These are phyloP conservation scores for Channa maculata DNA, from an alignment of 2,113 vertebrate genomes.

Conservation along the genomic window DNA sequence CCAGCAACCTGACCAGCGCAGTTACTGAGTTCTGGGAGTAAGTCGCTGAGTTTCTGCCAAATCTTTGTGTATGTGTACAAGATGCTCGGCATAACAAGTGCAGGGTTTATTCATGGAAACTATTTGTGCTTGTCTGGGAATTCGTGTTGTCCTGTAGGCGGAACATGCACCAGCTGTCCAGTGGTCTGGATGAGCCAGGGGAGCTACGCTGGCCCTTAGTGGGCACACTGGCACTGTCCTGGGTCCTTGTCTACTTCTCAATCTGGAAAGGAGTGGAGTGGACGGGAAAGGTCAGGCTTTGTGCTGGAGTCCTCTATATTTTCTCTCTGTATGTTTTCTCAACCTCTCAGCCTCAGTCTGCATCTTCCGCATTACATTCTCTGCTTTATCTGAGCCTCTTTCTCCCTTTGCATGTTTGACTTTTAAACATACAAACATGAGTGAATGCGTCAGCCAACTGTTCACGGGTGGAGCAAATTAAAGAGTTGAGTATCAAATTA, in stretches of 20 bases:
- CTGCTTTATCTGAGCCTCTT: not conserved
- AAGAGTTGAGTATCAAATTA: not conserved
- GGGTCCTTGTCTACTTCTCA: conserved; percentile 94
- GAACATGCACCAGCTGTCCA: conserved; percentile 91
- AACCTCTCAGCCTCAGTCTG: not conserved
- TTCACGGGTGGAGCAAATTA: not conserved
- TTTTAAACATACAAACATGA: conserved; percentile 2
- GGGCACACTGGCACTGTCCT: conserved; percentile 88
- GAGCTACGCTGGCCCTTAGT: conserved; percentile 89
- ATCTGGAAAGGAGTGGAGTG: conserved; percentile 97
- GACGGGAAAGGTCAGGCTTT: conserved; percentile 89
- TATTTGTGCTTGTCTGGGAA: not conserved
- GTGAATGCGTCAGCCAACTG: not conserved
- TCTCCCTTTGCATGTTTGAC: not conserved
- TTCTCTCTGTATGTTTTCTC: not conserved
- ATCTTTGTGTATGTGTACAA: not conserved
- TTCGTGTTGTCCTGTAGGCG: conserved; percentile 77
- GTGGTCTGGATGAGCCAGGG: conserved; percentile 88
- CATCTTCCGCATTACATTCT: not conserved
- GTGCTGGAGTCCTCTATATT: fast-evolving
- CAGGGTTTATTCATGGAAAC: not conserved
- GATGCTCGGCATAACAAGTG: not conserved
- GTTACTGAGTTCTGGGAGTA: conserved; percentile 96
- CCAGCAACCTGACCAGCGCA: conserved; percentile 90
- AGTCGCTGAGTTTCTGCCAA: conserved; percentile 50